These are phyloP conservation scores for Asbolus verrucosus DNA, from an alignment of 1,140 invertebrate species.

Conservation along the genomic window DNA sequence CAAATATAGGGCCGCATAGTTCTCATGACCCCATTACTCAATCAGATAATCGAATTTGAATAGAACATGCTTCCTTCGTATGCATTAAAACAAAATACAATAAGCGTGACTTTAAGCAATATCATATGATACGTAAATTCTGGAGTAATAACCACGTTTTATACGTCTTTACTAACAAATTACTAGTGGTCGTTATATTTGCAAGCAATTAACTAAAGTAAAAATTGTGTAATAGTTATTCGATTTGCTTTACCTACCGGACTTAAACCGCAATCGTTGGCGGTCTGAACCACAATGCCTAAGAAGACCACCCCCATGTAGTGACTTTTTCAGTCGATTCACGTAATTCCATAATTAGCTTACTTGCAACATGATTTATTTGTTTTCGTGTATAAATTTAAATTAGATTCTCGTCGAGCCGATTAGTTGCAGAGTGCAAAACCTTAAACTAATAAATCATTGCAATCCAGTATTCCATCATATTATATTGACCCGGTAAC, in stretches of 20 bases:
- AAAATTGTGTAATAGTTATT: slow-evolving; percentile 25
- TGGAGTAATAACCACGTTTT: background rate
- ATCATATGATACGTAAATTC: slow-evolving; percentile 35
- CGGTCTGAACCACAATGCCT: slow-evolving; percentile 17
- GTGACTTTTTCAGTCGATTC: slow-evolving; percentile 6
- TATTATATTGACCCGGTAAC: no score
- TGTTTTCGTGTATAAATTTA: no score
- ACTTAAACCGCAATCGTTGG: slow-evolving; percentile 22
- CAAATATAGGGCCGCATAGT: slow-evolving; percentile 45
- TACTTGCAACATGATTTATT: no score
- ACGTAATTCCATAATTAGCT: no score
- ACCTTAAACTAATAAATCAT: no score
- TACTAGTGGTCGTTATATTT: no score
- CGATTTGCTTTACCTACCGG: slow-evolving; percentile 18
- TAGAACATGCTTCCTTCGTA: slow-evolving; percentile 45
- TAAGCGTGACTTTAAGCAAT: slow-evolving; percentile 38
- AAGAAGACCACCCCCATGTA: slow-evolving; percentile 29
- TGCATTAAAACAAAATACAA: slow-evolving; percentile 40
- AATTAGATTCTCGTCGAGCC: no score
- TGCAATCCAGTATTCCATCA: no score
- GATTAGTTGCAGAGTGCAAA: no score
- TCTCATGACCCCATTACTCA: slow-evolving; percentile 50
- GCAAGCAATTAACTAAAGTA: no score
- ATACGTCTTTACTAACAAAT: background rate
- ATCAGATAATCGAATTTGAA: slow-evolving; percentile 51